Base-by-base conservation (phyloP, 2,888 invertebrate genomes). In the Seladonia tumulorum region DNA sequence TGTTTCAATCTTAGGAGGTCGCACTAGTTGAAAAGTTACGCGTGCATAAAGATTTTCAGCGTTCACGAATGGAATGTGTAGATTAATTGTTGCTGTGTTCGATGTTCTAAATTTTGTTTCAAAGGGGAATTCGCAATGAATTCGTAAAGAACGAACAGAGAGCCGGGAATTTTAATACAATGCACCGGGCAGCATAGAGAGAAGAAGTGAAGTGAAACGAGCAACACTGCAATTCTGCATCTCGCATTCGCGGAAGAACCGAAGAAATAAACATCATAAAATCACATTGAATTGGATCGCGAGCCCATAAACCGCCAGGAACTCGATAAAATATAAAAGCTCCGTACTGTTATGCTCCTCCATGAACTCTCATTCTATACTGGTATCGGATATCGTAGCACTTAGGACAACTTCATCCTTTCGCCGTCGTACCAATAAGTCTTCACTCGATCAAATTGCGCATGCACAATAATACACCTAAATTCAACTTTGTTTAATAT, bases 241-340 rank as follows among this genome's bases (percentile, higher is more conserved):
- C 49, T 73, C 49, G 47, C 53, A 73, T 73, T 73, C 73, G 49
- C 49, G 35, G 35, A 14, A n/a, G 60, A 29, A 47, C 25, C 75
- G 16, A 75, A 70, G 66, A 35, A 57, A 70, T 75, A 76, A 81
- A 76, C 76, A 81, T 39, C 81, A 47, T 76, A 63, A 60, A 81
- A 76, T 81, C 71, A 63, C 76, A 71, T 71, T 47, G 76, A 81
- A 71, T 47, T 71, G 76, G 76, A 81, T 76, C 76, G 70, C 35
- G 60, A 49, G 12, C 39, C 76, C 60, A 63, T 81, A 81, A 76
- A 81, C 47, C 70, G 22, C 18, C 60, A 29, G 57, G 10, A 76
- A 60, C 71, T 76, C 45, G 57, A 16, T 47, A 45, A 16, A 60
- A 42, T 45, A 71, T 76, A 60, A 81, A 76, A 76, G 71, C 72